These are phyloP conservation scores for Drosophila lutescens DNA, from an alignment of 2,888 invertebrate species.

Conservation along the genomic window DNA sequence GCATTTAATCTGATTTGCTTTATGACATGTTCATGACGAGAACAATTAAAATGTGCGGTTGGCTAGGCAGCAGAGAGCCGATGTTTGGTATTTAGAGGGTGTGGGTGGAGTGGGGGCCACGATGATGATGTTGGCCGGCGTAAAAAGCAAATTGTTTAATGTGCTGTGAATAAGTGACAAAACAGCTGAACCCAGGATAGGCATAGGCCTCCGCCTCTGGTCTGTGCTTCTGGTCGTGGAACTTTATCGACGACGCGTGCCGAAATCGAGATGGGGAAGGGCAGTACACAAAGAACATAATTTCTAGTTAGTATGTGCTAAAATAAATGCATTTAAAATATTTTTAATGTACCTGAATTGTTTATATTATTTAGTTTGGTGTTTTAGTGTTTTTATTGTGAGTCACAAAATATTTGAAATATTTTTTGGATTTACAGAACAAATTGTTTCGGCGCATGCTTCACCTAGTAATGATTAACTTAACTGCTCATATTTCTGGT, in stretches of 20 bases:
- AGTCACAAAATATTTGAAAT: too few species aligned
- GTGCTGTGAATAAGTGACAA: slow-evolving; percentile 82
- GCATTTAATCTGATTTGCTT: slow-evolving; percentile 82
- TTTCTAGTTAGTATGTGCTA: background rate
- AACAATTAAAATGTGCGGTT: slow-evolving; percentile 82
- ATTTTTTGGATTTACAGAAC: too few species aligned
- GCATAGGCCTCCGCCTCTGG: slow-evolving; percentile 54
- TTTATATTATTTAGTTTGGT: too few species aligned
- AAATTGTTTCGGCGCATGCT: too few species aligned
- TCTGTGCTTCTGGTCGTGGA: slow-evolving; percentile 55
- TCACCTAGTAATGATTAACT: too few species aligned
- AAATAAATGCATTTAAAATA: background rate
- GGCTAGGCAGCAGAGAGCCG: slow-evolving; percentile 63
- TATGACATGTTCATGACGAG: slow-evolving; percentile 82
- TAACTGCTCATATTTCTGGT: too few species aligned
- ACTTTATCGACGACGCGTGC: slow-evolving; percentile 69
- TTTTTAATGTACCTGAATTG: background rate
- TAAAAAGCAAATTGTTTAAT: slow-evolving; percentile 83
- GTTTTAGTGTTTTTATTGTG: too few species aligned
- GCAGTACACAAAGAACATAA: background rate
- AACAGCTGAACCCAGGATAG: slow-evolving; percentile 70
- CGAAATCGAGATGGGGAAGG: slow-evolving; percentile 26
- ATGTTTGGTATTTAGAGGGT: background rate
- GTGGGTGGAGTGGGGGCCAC: slow-evolving; percentile 10
- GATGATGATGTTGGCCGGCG: slow-evolving; percentile 74